A percentile compares a stretch with the other conserved stretches of the same genome.
phyloP scores from a whole-genome alignment of 2,797 vertebrate genomes.

The Ispidina picta region DNA sequence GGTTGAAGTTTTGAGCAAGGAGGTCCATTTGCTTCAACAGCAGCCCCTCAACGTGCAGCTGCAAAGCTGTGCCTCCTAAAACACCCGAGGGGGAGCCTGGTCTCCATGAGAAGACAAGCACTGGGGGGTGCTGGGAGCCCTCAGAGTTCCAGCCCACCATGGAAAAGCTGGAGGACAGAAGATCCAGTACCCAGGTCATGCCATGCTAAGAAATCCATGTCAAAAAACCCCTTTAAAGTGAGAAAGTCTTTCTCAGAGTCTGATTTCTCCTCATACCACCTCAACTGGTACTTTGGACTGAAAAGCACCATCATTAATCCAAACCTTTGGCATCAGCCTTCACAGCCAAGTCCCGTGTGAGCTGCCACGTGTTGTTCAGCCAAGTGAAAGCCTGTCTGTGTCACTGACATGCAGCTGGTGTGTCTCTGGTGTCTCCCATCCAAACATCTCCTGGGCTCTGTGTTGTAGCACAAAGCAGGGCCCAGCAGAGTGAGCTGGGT shows the following conservation, averaged over 20 bases:
- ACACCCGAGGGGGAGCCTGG: background rate
- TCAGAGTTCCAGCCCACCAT: background rate
- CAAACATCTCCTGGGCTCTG: background rate
- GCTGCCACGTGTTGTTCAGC: background rate
- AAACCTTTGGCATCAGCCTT: background rate
- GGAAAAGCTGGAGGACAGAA: background rate
- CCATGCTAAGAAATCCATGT: background rate
- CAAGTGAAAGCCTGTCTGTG: background rate
- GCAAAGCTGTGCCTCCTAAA: background rate
- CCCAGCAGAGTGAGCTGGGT: background rate
- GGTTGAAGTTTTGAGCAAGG: background rate
- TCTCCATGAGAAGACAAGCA: background rate
- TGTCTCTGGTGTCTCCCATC: background rate
- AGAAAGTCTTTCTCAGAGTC: background rate
- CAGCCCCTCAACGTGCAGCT: background rate
- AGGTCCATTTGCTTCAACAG: background rate
- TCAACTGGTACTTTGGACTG: background rate
- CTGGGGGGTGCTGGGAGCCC: background rate
- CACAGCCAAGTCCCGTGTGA: background rate
- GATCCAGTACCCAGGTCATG: background rate
- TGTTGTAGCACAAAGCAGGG: background rate
- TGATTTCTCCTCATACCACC: background rate
- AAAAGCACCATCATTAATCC: background rate
- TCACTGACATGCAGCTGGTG: accelerated
- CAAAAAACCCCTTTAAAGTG: background rate